Percentiles rank a stretch among this genome's conserved stretches.
Evolutionary conservation across 2,797 vertebrate genomes (phyloP).

Genomic region (Coregonus ussuriensis): DNA sequence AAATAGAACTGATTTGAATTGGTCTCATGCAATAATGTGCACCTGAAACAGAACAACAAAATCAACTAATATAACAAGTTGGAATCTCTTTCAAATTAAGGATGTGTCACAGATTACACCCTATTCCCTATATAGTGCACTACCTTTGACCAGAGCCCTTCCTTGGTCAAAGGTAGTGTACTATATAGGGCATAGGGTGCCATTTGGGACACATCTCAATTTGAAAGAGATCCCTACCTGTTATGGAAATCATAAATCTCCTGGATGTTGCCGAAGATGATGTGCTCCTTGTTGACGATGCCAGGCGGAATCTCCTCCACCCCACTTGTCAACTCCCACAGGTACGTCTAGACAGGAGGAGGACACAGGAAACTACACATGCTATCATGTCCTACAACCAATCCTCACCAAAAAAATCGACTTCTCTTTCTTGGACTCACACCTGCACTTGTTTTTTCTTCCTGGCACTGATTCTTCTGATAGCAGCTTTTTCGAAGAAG

Average conservation of each 20-base stretch:
- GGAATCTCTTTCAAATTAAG: conserved; percentile 47
- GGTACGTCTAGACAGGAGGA: conserved; percentile 85
- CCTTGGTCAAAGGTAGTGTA: background rate
- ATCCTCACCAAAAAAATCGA: background rate
- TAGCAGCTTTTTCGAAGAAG: background rate
- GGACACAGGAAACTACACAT: background rate
- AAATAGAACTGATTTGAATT: background rate
- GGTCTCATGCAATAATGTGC: background rate
- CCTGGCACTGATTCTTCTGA: background rate
- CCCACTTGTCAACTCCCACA: conserved; percentile 96
- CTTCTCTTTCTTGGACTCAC: background rate
- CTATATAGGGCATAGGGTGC: background rate
- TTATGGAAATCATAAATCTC: conserved; percentile 97
- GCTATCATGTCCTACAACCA: background rate
- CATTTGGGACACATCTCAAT: background rate
- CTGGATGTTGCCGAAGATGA: conserved; percentile 98
- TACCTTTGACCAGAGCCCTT: background rate
- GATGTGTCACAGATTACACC: background rate
- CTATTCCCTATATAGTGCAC: background rate
- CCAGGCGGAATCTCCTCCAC: conserved; percentile 92
- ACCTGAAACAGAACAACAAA: background rate
- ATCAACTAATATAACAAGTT: conserved; percentile 84
- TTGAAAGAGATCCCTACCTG: conserved; percentile 79
- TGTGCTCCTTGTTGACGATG: conserved; percentile 91
- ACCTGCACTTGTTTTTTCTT: background rate